Conservation (phyloP, 2,113 vertebrate genomes). For the Dipodomys ordii region DNA sequence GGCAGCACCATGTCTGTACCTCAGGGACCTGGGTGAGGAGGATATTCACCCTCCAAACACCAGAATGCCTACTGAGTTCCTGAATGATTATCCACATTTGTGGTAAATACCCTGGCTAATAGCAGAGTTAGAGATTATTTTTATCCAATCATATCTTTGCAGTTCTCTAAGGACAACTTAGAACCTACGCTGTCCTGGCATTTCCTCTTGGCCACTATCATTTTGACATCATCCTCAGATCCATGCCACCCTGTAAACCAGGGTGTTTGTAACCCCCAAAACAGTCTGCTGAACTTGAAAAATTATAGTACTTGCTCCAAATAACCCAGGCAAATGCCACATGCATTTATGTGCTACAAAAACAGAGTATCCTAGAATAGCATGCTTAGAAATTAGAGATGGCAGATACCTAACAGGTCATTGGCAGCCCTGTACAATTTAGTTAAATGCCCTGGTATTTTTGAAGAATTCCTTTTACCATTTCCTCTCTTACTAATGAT, state of each 20-base stretch:
- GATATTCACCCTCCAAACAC: not conserved
- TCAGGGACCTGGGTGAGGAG: no score
- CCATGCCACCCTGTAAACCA: conserved; percentile 2
- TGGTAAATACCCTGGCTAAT: conserved; percentile 37
- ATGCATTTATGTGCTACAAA: conserved; percentile 68
- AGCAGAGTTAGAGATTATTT: conserved; percentile 65
- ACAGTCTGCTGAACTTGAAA: conserved; percentile 56
- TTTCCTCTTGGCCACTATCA: conserved; percentile 62
- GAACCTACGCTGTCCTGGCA: conserved; percentile 24
- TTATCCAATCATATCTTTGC: conserved; percentile 70
- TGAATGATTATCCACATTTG: not conserved
- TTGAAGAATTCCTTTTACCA: conserved; percentile 39
- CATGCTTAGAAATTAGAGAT: conserved; percentile 72
- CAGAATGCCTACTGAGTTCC: not conserved
- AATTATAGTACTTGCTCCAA: conserved; percentile 78
- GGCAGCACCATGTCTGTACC: rapidly evolving
- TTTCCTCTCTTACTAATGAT: conserved; percentile 36
- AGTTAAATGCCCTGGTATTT: conserved; percentile 48
- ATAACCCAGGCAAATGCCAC: conserved; percentile 74
- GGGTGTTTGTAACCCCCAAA: conserved; percentile 36
- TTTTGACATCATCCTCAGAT: conserved; percentile 51
- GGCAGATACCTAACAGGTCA: conserved; percentile 53
- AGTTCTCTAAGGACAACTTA: conserved; percentile 40
- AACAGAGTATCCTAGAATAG: conserved; percentile 76
- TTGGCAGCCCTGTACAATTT: conserved; percentile 58